Base-by-base conservation (phyloP, 2,888 invertebrate species). In the Cheilosia variabilis region DNA sequence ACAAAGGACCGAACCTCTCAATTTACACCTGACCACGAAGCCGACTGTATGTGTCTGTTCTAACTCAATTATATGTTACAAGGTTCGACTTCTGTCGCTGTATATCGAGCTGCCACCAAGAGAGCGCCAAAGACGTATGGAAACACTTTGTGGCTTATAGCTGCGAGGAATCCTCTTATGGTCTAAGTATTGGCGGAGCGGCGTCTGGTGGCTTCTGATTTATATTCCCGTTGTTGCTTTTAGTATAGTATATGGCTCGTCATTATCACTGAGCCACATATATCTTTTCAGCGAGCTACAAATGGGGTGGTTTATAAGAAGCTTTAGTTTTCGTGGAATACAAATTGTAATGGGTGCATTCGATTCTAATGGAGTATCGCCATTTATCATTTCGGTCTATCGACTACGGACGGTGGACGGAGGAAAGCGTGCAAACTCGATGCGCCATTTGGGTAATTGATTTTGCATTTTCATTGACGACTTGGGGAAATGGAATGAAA, bases 321-420 rank as follows among this genome's bases (percentile, higher is more conserved):
- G 83, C 79, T 84, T 80, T 45, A 66, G 45, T 69, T 66, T 65
- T 75, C 55, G 60, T 69, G 52, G 55, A 69, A 75, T 65, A 80
- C 79, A 80, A 80, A 71, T 79, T 84, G 80, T 84, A 80, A 84
- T 80, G 75, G 75, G 75, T 78, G 78, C 69, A 69, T 79, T 75
- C 47, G 65, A 84, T 80, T 80, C 71, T 75, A 69, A 79, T 79
- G 75, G 75, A 84, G 80, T 75, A 80, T 76, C 27, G 58, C 52
- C 65, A 71, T 84, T 84, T 80, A 71, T 84, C 69, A 65, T 66
- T 65, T 31, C 24, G 47, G 3, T 47, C 50, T 65, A 62, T 55
- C 47, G 65, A 65, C 52, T 69, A 63, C 57, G 58, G 31, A 10
- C 31, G 31, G 31, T 31, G 31, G 4, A 53, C 15, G 10, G 6